A percentile compares a stretch with the other conserved stretches of the same genome.
Evolutionary conservation across 2,113 vertebrate genomes (phyloP).

Genomic region (Hippocampus zosterae): DNA sequence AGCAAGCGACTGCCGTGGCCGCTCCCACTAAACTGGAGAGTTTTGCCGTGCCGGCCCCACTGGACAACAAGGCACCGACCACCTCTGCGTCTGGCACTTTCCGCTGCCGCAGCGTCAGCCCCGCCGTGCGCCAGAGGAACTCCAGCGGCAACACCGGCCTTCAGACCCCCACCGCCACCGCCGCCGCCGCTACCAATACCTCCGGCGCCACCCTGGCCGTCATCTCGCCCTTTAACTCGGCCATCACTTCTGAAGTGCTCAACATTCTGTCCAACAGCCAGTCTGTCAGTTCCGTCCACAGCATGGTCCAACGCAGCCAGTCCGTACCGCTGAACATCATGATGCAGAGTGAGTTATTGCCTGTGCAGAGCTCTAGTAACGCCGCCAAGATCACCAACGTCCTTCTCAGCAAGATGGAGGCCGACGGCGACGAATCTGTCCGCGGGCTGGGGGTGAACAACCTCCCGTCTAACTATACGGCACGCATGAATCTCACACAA

Average conservation of each 20-base stretch:
- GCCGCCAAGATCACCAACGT: constrained; percentile 93
- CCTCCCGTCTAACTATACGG: constrained; percentile 95
- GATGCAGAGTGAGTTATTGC: constrained; percentile 95
- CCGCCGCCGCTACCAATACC: constrained; percentile 15
- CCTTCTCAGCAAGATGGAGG: constrained; percentile 94
- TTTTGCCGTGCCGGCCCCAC: constrained; percentile 93
- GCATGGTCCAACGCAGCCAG: constrained; percentile 91
- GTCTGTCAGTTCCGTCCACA: constrained; percentile 80
- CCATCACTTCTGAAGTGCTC: constrained; percentile 84
- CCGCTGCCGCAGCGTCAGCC: constrained; percentile 94
- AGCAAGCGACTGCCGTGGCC: constrained; percentile 72
- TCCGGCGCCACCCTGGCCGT: constrained; percentile 74
- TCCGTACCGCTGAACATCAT: constrained; percentile 94
- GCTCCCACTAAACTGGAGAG: constrained; percentile 89
- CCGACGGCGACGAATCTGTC: constrained; percentile 88
- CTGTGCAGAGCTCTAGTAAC: constrained; percentile 83
- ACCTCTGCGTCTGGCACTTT: constrained; percentile 79
- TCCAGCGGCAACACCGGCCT: constrained; percentile 87
- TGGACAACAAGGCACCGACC: constrained; percentile 85
- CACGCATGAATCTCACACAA: constrained; percentile 98
- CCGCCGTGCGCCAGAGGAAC: constrained; percentile 92
- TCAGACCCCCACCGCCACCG: constrained; percentile 72
- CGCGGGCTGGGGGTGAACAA: constrained; percentile 96
- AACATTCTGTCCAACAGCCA: constrained; percentile 82
- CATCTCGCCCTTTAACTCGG: constrained; percentile 84